Base-by-base conservation (phyloP, 2,797 vertebrate species). In the Fringilla coelebs region DNA sequence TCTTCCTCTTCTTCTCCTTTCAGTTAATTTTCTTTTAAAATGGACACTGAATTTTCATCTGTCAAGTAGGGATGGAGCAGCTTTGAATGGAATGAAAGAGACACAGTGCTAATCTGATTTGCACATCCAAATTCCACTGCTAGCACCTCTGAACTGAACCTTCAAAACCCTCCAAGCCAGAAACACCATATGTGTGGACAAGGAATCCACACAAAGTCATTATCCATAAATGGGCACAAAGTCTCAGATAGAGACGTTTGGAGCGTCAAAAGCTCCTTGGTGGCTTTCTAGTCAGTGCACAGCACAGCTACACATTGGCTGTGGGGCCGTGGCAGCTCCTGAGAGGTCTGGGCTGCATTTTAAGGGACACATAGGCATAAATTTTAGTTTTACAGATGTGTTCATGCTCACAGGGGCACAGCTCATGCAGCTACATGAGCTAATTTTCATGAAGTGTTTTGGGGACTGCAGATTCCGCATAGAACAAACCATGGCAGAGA, bases 281-380 rank as follows among this genome's bases (percentile, higher is more conserved):
- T 79, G 34, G 31, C 49, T 89, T 78, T 41, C 18, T 2, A 40
- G 62, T 52, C 31, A 25, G 22, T 29, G 41, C 3, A 1, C 14
- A 70, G 34, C 20, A 21, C 26, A 48, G 2, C 10, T 65, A 5
- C 29, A 15, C 8, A 0, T 36, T 14, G 10, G 17, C 32, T 85
- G 26, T n/a, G 40, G 26, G 85, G 8, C 31, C 0, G 0, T 57
- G 72, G 25, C 51, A 80, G 15, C 22, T 74, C 52, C 52, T 71
- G 20, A 43, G 31, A 14, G 7, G 29, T 65, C 14, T 32, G 46
- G 24, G 3, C 8, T 76, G 68, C 10, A 7, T 22, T 93, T 91
- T 63, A 81, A 74, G n/a, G 43, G 25, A 38, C 19, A 24, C 0
- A 0, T 19, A 24, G 17, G 12, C 5, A 6, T 52, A 55, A 24